phyloP scores from a whole-genome alignment of 1,140 invertebrate genomes.

The Panonychus citri region DNA sequence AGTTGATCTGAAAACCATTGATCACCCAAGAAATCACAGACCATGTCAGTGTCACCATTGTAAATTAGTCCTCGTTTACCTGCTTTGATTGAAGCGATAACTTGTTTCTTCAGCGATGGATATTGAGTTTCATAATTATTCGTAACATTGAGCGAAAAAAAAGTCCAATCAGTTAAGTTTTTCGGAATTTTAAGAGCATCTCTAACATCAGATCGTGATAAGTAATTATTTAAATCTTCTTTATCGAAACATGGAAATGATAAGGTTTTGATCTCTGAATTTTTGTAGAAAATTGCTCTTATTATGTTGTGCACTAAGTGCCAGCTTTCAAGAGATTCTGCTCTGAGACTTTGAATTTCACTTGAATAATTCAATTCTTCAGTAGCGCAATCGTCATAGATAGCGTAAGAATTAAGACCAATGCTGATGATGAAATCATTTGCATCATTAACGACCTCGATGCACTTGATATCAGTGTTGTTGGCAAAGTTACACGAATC shows the following conservation, averaged over 20 bases:
- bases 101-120: conserved; percentile 17
- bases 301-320: background rate
- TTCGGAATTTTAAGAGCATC: background rate
- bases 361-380: background rate
- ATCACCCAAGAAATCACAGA: conserved; percentile 31
- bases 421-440: background rate
- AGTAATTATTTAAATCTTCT: conserved; percentile 23
- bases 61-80: conserved; percentile 27
- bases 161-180: background rate
- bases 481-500: background rate
- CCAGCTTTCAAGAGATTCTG: background rate
- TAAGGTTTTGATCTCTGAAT: conserved; percentile 24
- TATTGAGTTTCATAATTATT: conserved; percentile 18
- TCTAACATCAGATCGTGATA: conserved; percentile 4
- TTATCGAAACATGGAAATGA: conserved; percentile 29
- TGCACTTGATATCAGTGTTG: background rate
- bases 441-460: background rate
- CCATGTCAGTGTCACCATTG: conserved; percentile 34
- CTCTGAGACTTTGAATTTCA: background rate
- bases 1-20: conserved; percentile 28
- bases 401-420: background rate
- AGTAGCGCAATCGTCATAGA: background rate
- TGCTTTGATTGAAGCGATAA: conserved; percentile 16
- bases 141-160: background rate
- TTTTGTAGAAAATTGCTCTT: conserved; percentile 9